Evolutionary conservation across 2,888 invertebrate species (phyloP).

Genomic region (Synergus itoensis): DNA sequence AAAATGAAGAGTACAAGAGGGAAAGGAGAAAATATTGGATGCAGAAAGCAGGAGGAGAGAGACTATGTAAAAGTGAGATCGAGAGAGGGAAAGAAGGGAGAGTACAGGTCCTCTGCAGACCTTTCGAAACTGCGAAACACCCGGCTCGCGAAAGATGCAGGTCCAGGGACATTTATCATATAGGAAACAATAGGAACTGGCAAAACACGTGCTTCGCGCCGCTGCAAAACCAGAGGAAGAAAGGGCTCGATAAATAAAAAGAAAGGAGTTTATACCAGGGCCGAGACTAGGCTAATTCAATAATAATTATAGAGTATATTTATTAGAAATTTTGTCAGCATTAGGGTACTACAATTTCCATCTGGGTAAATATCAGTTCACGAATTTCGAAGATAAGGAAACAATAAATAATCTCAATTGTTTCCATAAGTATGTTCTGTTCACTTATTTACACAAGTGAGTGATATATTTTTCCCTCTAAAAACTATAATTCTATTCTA

Average conservation of each 20-base stretch:
- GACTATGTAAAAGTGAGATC: conserved; percentile 9
- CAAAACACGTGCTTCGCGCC: conserved; percentile 78
- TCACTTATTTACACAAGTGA: no score
- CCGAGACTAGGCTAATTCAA: neutral
- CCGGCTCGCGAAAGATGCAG: conserved; percentile 51
- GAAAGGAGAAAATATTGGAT: conserved; percentile 17
- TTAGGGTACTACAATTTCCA: neutral
- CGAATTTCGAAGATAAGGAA: no score
- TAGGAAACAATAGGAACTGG: conserved; percentile 78
- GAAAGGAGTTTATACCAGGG: neutral
- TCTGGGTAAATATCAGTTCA: no score
- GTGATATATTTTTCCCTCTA: no score
- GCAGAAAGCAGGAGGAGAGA: conserved; percentile 7
- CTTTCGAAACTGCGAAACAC: conserved; percentile 55
- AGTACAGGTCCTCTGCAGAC: conserved; percentile 40
- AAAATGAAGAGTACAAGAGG: conserved; percentile 25
- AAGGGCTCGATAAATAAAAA: conserved; percentile 46
- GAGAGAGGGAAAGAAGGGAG: conserved; percentile 2
- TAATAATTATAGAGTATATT: neutral
- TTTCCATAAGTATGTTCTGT: no score
- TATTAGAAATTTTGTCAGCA: neutral
- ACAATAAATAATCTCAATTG: no score
- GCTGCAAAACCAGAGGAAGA: conserved; percentile 69
- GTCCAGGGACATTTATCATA: conserved; percentile 73
- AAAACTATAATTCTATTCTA: no score